These are phyloP conservation scores for Cataglyphis altisquamis DNA, from an alignment of 2,888 invertebrate genomes.

Conservation along the genomic window DNA sequence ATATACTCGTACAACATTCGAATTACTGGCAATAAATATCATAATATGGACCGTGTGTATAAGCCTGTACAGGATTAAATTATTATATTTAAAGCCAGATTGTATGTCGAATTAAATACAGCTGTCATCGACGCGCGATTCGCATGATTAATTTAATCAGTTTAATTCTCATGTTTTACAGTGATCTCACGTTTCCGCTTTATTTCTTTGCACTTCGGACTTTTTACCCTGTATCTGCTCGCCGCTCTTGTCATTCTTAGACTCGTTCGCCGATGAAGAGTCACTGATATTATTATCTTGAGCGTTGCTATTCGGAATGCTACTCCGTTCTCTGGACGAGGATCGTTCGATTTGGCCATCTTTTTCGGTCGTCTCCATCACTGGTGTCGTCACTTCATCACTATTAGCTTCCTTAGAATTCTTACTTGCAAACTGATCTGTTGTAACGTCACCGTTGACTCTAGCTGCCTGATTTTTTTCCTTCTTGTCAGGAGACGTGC, in stretches of 20 bases:
- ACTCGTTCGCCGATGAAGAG: conserved; percentile 49
- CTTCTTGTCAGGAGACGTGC: conserved; percentile 36
- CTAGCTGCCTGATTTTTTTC: conserved; percentile 58
- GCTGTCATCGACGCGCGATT: neutral
- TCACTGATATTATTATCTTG: conserved; percentile 52
- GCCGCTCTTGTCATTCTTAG: conserved; percentile 71
- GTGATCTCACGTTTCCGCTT: conserved; percentile 81
- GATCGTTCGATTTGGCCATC: conserved; percentile 26
- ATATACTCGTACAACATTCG: conserved; percentile 13
- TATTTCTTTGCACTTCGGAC: conserved; percentile 78
- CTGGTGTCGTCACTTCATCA: neutral
- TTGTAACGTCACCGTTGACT: conserved; percentile 66
- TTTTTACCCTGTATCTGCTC: conserved; percentile 80
- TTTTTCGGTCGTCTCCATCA: neutral
- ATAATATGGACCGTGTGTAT: conserved; percentile 3
- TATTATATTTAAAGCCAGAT: conserved; percentile 1
- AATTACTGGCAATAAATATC: conserved; percentile 41
- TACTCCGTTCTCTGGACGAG: conserved; percentile 35
- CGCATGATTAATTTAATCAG: conserved; percentile 5
- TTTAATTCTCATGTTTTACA: conserved; percentile 38
- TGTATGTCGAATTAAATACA: conserved; percentile 31
- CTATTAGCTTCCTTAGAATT: conserved; percentile 46
- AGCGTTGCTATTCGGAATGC: conserved; percentile 24
- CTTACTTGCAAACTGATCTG: conserved; percentile 39
- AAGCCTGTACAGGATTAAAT: conserved; percentile 8